Conservation (phyloP, 2,888 invertebrate genomes). For the Drosophila nigritarsus region DNA sequence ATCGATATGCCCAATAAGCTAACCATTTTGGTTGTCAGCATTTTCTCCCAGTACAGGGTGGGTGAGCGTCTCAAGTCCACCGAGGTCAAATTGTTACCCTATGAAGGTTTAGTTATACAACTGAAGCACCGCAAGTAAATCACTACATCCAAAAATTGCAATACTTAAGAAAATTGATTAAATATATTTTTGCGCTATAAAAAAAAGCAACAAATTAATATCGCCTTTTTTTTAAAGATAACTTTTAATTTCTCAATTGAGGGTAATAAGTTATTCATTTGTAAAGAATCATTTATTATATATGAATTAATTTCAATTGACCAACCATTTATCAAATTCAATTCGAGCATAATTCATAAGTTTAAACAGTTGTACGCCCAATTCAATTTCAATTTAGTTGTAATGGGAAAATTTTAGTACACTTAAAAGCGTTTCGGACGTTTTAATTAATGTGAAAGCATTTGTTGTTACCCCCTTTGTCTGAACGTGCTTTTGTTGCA, state of each 20-base stretch:
- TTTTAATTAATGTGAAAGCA: conserved; percentile 66
- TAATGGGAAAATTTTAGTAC: conserved; percentile 30
- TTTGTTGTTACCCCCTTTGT: conserved; percentile 34
- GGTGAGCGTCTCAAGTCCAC: conserved; percentile 78
- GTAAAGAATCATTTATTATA: not conserved
- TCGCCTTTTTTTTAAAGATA: no score
- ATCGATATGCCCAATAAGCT: conserved; percentile 81
- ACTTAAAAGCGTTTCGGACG: conserved; percentile 34
- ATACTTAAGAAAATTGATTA: no score
- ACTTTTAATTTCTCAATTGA: no score
- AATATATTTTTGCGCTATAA: not conserved
- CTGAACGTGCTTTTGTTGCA: conserved; percentile 16
- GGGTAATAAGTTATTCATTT: not conserved
- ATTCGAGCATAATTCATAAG: not conserved
- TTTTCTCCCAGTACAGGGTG: conserved; percentile 62
- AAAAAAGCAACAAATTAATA: not conserved
- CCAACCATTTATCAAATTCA: not conserved
- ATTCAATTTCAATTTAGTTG: conserved; percentile 48
- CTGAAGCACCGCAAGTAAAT: conserved; percentile 44
- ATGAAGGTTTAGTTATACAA: conserved; percentile 76
- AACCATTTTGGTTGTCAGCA: conserved; percentile 85
- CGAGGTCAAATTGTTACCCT: conserved; percentile 82
- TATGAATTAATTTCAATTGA: not conserved
- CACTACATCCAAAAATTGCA: not conserved
- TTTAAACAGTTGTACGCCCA: conserved; percentile 11